Evolutionary conservation across 2,113 vertebrate species (phyloP), one percentile per base, ranked within the genome.

Genomic region (Forbesichthys papilliferus): DNA sequence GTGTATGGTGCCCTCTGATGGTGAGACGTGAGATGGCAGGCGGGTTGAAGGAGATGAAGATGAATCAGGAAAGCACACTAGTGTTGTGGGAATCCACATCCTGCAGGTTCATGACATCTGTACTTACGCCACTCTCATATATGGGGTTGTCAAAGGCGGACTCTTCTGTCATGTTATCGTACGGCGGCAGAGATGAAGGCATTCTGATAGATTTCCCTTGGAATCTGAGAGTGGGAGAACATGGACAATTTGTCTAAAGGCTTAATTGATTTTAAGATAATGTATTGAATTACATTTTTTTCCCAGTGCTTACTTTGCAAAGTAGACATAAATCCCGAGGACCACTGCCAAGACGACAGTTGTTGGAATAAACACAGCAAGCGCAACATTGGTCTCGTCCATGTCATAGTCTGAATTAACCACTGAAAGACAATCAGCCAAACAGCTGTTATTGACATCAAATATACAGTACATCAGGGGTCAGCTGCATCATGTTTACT

Each of bases 61-160:
- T 18, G 70, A 74, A 75, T 93, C 92, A 93, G 75, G 90, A 91
- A 80, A 93, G 82, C 71, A 90, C 89, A 53, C 87, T 90, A 77
- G 91, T 92, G 87, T 92, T 91, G 55, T 86, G 82, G 48, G 90
- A 90, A 61, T 88, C 91, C 79, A 91, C 88, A 33, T 92, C 90
- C 69, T 82, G 86, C 72, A 93, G 84, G 83, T 65, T 85, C 88
- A 90, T 71, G 73, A 79, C 75, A 34, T 91, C 90, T 64, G 80
- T 91, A 97, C 98, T 98, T 94, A 99, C 98, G 94, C 95, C 95
- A 61, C 93, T 95, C 87, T 99, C 96, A 0, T 96, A 99, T 59
- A 95, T 92, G 0, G 98, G 95, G 86, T 98, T 98, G 87, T 98
- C 95, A 34, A 99, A 99, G 1, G 95, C 95, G 0, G 96, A 96